Conservation (phyloP, 2,888 invertebrate genomes). For the Rhagium mordax region DNA sequence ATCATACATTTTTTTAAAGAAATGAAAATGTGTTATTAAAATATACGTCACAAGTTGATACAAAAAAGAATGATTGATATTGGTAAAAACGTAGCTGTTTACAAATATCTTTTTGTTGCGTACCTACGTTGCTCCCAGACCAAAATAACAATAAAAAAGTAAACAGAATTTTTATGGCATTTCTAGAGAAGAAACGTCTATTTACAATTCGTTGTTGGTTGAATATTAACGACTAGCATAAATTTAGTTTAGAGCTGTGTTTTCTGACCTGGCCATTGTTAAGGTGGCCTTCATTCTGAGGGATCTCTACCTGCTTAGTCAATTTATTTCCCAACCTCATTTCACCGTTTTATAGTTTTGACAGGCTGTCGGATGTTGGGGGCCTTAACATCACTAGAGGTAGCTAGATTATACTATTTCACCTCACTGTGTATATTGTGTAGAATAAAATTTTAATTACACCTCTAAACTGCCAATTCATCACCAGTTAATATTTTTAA, state of each 20-base stretch:
- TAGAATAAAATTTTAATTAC: slow-evolving; percentile 49
- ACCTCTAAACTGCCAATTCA: slow-evolving; percentile 53
- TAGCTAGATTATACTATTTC: slow-evolving; percentile 5
- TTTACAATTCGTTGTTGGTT: slow-evolving; percentile 57
- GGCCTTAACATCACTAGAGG: slow-evolving; percentile 13
- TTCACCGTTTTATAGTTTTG: slow-evolving; percentile 55
- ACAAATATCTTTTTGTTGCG: too few relatives aligned
- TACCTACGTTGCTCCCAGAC: not conserved
- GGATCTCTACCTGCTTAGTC: slow-evolving; percentile 55
- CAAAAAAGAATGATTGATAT: too few relatives aligned
- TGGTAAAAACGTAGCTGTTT: not conserved
- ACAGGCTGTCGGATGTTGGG: slow-evolving; percentile 54
- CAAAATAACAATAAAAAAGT: slow-evolving; percentile 50
- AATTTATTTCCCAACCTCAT: slow-evolving; percentile 48
- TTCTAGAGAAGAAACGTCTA: slow-evolving; percentile 55
- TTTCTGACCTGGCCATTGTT: slow-evolving; percentile 59
- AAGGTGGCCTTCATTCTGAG: slow-evolving; percentile 54
- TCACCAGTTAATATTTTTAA: slow-evolving; percentile 48
- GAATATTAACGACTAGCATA: slow-evolving; percentile 61
- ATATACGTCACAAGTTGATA: too few relatives aligned
- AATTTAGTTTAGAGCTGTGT: slow-evolving; percentile 56
- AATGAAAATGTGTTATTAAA: too few relatives aligned
- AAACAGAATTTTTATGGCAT: slow-evolving; percentile 54
- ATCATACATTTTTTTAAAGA: too few relatives aligned
- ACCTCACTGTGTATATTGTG: slow-evolving; percentile 5